phyloP scores from a whole-genome alignment of 2,797 vertebrate species.

The Crenuchus spilurus region DNA sequence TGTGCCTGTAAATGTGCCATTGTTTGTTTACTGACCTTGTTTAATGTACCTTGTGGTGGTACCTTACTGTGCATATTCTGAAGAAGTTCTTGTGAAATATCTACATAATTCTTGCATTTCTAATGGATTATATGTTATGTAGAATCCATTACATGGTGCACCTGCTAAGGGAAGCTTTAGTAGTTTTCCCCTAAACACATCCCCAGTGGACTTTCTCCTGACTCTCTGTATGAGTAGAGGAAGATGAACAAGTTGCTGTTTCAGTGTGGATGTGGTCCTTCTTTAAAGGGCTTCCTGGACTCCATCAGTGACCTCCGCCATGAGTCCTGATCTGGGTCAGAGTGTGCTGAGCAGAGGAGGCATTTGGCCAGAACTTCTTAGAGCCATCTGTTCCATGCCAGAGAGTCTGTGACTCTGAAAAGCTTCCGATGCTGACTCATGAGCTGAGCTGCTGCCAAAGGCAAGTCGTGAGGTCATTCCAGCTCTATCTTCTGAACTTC shows the following conservation, averaged over 20 bases:
- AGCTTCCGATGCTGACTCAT: constrained; percentile 6
- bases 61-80: no score
- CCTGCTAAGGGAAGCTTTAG: no score
- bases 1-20: no score
- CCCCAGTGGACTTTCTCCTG: background rate
- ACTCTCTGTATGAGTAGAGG: background rate
- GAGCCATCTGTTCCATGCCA: background rate
- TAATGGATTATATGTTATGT: no score
- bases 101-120: no score
- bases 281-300: background rate
- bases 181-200: background rate
- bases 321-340: background rate
- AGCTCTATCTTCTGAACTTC: background rate
- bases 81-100: no score
- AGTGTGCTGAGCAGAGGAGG: background rate
- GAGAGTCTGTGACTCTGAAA: background rate
- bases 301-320: background rate
- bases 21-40: no score
- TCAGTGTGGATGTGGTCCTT: background rate
- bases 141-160: no score
- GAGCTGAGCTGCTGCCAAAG: background rate
- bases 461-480: background rate
- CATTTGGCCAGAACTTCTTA: background rate
- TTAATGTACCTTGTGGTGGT: no score
- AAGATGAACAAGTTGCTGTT: background rate